Percentiles rank a stretch among this genome's conserved stretches.
These are phyloP conservation scores for Drosophila prosaltans DNA, from an alignment of 1,140 invertebrate species.

Conservation along the genomic window DNA sequence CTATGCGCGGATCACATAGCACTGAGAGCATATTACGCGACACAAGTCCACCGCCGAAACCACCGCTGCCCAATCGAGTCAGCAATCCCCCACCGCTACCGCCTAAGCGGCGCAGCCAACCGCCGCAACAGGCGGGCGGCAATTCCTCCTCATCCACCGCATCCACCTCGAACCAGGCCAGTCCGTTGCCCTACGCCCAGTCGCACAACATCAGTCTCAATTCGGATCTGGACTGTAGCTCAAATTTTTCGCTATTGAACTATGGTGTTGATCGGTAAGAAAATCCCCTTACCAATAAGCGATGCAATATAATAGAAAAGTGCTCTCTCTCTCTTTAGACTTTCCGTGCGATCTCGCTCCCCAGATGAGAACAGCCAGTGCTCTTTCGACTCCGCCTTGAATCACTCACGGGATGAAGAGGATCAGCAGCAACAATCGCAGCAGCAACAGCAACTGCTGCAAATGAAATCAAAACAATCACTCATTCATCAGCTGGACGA, in stretches of 20 bases:
- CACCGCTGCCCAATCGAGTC: constrained; percentile 88
- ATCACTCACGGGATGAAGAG: constrained; percentile 91
- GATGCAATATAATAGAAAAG: neutral
- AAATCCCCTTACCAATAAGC: neutral
- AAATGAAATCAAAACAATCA: constrained; percentile 26
- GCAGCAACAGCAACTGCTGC: constrained; percentile 35
- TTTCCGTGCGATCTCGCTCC: constrained; percentile 86
- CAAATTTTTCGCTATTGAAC: constrained; percentile 83
- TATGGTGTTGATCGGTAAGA: constrained; percentile 85
- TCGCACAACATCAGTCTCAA: constrained; percentile 74
- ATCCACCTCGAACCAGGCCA: constrained; percentile 60
- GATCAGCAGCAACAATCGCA: constrained; percentile 76
- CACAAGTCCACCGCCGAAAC: constrained; percentile 91
- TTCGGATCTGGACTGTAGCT: constrained; percentile 84
- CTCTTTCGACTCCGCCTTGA: constrained; percentile 92
- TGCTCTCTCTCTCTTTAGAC: constrained; percentile 62
- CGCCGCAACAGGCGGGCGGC: constrained; percentile 69
- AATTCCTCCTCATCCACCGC: constrained; percentile 36
- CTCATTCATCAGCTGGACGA: constrained; percentile 30
- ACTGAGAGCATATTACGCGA: constrained; percentile 87
- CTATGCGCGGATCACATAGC: constrained; percentile 88
- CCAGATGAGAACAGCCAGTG: constrained; percentile 90
- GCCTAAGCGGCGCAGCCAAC: constrained; percentile 87
- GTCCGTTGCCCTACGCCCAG: constrained; percentile 68
- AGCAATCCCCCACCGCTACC: constrained; percentile 88